phyloP scores from a whole-genome alignment of 2,797 vertebrate genomes.

The Chloroceryle amazona region DNA sequence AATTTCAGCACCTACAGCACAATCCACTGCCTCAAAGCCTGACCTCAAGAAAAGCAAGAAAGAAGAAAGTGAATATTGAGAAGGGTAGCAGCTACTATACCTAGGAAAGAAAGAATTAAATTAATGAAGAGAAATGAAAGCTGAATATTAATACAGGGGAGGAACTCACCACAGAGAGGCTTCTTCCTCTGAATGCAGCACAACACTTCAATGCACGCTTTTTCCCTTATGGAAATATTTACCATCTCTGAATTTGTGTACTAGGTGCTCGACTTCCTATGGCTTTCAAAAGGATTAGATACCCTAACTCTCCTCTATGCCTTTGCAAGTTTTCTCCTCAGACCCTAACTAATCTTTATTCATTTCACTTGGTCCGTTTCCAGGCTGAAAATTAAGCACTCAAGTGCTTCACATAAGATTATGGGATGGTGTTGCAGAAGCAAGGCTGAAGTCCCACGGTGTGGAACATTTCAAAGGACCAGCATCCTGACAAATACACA shows the following conservation, averaged over 20 bases:
- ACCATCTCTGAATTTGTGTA: neutral
- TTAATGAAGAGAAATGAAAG: constrained; percentile 38
- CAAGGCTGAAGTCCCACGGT: constrained; percentile 6
- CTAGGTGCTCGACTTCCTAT: neutral
- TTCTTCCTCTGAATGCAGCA: neutral
- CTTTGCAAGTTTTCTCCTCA: constrained; percentile 15
- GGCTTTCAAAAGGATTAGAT: neutral
- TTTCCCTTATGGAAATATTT: neutral
- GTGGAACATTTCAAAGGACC: neutral
- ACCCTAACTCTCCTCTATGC: neutral
- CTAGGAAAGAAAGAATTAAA: constrained; percentile 2
- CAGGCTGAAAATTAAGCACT: constrained; percentile 42
- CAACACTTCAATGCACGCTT: neutral
- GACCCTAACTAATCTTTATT: constrained; percentile 38
- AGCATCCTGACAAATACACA: neutral
- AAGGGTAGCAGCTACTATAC: neutral
- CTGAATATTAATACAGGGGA: neutral
- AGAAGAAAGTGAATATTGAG: constrained; percentile 32
- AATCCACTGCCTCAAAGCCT: constrained; percentile 30
- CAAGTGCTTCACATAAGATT: constrained; percentile 28
- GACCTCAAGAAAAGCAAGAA: constrained; percentile 37
- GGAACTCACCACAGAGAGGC: neutral
- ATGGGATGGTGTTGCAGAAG: neutral
- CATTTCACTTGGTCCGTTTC: constrained; percentile 37
- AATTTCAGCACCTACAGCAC: constrained; percentile 12